A percentile compares a stretch with the other conserved stretches of the same genome.
Conservation (phyloP, 2,113 vertebrate genomes). For the Maccullochella peelii region DNA sequence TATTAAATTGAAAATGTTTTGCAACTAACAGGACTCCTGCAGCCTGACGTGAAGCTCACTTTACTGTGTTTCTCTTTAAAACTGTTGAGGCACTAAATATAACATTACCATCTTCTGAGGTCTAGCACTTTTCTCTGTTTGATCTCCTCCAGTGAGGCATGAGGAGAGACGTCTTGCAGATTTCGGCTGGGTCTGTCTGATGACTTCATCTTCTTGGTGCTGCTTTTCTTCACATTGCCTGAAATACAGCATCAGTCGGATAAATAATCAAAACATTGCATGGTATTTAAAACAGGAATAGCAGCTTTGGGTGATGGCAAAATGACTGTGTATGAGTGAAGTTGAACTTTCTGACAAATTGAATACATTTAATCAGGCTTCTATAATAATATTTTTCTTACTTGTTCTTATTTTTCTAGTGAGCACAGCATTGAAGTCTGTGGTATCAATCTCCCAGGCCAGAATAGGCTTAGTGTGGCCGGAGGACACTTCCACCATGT, state of each 20-base stretch:
- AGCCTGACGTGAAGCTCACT: not conserved
- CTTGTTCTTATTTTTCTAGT: slow-evolving; percentile 90
- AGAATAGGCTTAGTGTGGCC: slow-evolving; percentile 88
- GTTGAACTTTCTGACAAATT: not conserved
- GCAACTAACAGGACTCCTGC: not conserved
- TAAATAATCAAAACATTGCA: not conserved
- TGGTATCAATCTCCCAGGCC: slow-evolving; percentile 98
- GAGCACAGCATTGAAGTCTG: slow-evolving; percentile 90
- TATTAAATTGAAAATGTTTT: not conserved
- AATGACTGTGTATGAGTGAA: no score
- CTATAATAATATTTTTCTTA: slow-evolving; percentile 68
- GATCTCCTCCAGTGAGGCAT: slow-evolving; percentile 90
- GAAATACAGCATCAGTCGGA: slow-evolving; percentile 47
- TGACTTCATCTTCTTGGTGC: slow-evolving; percentile 90
- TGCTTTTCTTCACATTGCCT: slow-evolving; percentile 92
- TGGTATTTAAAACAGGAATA: not conserved
- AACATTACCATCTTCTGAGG: slow-evolving; percentile 92
- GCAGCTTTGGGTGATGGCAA: not conserved
- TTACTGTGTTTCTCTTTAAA: not conserved
- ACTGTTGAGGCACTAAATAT: not conserved
- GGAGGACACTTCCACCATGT: slow-evolving; percentile 86
- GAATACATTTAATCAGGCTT: not conserved
- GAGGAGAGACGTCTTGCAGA: slow-evolving; percentile 86
- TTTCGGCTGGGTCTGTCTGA: slow-evolving; percentile 89
- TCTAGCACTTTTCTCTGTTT: slow-evolving; percentile 97